Evolutionary conservation across 2,888 invertebrate species (phyloP), one percentile per base, ranked within the genome.

Genomic region (Calameuta idolon): DNA sequence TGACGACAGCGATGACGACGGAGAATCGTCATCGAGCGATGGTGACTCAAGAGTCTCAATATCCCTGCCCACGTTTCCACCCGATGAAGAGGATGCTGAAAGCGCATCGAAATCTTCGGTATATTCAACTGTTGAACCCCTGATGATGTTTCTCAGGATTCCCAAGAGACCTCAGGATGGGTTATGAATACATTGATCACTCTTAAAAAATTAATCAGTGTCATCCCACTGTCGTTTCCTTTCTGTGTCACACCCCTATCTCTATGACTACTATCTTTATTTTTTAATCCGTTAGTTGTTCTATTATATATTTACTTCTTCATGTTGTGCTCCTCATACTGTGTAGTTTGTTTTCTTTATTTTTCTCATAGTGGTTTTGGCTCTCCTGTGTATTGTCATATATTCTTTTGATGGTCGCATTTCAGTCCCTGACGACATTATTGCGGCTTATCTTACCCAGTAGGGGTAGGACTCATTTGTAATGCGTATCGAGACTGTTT

Each of bases 1-100:
- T 80, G 92, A 92, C 77, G 93, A 93, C 82, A 93, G 93, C 77
- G 92, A 91, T 83, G 91, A 90, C 78, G 93, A 93, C 81, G 73
- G 81, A 73, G 4, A 77, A 30, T 74, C 85, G 80, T 82, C 76
- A 80, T 73, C 77, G 80, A 81, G 75, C 81, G 80, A 83, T 11
- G 92, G 91, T 78, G 92, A 93, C 80, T 92, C 94, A 71, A 93
- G 92, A 76, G 94, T 95, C 33, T 93, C 94, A 86, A 94, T 95
- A 80, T 94, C 94, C 35, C 91, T 95, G 80, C 95, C 95, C 76
- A 95, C 95, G 40, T 95, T 94, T 91, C 94, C 94, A 77, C 94
- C 95, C 40, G 95, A 94, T 79, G 95, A 95, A 76, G 94, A 94
- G 75, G 94, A 94, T 35, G 69, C 75, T 33, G 69, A 94, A 73